Base-by-base conservation (phyloP, 2,113 vertebrate genomes). In the Nematolebias whitei region DNA sequence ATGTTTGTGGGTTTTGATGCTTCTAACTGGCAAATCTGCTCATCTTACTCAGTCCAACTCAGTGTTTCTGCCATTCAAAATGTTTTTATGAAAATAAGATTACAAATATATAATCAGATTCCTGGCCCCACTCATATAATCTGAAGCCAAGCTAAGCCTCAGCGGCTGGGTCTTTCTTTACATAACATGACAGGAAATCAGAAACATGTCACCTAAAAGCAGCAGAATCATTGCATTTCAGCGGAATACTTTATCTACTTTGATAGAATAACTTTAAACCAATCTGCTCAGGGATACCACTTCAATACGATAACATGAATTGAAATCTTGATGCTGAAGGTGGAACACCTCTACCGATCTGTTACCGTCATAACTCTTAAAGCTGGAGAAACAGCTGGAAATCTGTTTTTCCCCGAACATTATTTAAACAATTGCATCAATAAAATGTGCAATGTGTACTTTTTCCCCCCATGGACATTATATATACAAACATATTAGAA, bases 31-130 rank as follows among this genome's bases (percentile, higher is more conserved):
- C 45, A 59, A 32, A 62, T 60, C 26, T 22, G 55, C 19, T 63
- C 57, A 62, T 59, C 5, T 63, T 58, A 53, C 52, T 62, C 35
- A 11, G 15, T 63, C 15, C 15, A 43, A 26, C 16, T 23, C 10
- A 60, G 35, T 55, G n/a, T 72, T 50, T 43, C 67, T 62, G 39
- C 52, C 53, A 49, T 50, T 72, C 61, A 57, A 84, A 70, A 71
- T 82, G 44, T 82, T 84, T 79, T 74, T 43, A 66, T 71, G 60
- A 78, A 82, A 76, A 80, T 68, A 58, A 67, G 71, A 80, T 79
- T 75, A 75, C 53, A 71, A 47, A 74, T 59, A 68, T 73, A 50
- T 73, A 78, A 72, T 86, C 79, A 72, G 68, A 32, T 67, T 58
- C 59, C 78, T 77, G 69, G 63, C 77, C 73, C 55, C 64, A 11